Percentiles rank a stretch among this genome's conserved stretches.
Evolutionary conservation across 2,113 vertebrate genomes (phyloP).

Genomic region (Thryonomys swinderianus): DNA sequence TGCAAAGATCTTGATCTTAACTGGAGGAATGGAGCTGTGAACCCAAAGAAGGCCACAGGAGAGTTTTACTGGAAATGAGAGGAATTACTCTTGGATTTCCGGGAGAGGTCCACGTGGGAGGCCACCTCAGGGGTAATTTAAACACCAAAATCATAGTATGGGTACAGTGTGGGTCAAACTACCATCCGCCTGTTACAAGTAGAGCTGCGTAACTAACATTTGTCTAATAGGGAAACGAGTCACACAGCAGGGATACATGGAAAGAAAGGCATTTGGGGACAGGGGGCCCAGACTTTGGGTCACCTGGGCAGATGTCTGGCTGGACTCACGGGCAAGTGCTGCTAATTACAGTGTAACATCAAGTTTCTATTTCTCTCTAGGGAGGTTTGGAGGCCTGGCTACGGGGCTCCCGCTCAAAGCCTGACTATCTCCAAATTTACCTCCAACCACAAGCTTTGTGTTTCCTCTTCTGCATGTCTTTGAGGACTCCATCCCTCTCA

Average conservation of each 20-base stretch:
- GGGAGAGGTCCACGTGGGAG: neutral
- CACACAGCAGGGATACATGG: neutral
- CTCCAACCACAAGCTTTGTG: neutral
- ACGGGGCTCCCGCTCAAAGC: neutral
- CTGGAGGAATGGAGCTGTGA: neutral
- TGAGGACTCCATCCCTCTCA: neutral
- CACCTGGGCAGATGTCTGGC: neutral
- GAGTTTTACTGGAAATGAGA: neutral
- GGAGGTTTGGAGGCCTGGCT: neutral
- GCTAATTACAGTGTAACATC: neutral
- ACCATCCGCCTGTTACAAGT: neutral
- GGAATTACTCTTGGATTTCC: neutral
- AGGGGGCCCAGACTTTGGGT: neutral
- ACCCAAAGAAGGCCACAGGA: neutral
- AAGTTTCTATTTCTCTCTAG: neutral
- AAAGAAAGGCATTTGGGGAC: neutral
- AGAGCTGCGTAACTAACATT: neutral
- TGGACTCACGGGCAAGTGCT: neutral
- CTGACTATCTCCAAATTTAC: neutral
- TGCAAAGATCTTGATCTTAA: neutral
- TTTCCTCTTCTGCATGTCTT: neutral
- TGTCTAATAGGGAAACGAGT: neutral
- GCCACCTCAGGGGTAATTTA: neutral
- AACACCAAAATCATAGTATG: neutral
- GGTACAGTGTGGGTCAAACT: neutral